A percentile compares a stretch with the other conserved stretches of the same genome.
Conservation (phyloP, 2,113 vertebrate genomes). For the Oncorhynchus nerka region DNA sequence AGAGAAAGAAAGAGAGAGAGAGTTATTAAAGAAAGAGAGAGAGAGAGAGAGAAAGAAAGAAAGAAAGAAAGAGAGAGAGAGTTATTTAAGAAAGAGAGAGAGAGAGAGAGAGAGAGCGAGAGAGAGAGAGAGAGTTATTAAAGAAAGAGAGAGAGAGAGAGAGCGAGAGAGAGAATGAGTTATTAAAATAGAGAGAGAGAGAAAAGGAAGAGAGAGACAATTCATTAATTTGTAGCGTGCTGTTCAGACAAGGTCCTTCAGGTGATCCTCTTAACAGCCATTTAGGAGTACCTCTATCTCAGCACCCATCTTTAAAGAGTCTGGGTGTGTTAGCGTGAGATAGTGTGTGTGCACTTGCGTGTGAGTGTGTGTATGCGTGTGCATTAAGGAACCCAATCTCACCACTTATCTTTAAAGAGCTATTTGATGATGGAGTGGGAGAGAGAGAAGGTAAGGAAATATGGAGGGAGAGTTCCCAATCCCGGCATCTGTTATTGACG, state of each 20-base stretch:
- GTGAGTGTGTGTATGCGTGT: background rate
- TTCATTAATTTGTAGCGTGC: background rate
- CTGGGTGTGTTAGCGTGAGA: too few species aligned
- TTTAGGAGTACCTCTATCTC: constrained; percentile 6
- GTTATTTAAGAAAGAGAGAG: background rate
- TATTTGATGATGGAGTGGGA: background rate
- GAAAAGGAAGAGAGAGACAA: too few species aligned
- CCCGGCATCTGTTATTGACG: too few species aligned
- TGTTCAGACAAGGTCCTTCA: background rate
- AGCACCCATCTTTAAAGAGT: background rate
- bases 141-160: too few species aligned
- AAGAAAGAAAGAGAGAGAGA: too few species aligned
- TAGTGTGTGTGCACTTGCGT: background rate
- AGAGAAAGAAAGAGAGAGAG: too few species aligned
- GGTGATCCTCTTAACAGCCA: constrained; percentile 19
- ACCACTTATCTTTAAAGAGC: background rate
- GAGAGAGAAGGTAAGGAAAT: background rate
- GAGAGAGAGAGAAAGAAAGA: background rate
- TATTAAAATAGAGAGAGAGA: too few species aligned
- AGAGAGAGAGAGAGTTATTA: background rate
- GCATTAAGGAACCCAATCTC: background rate
- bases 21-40: background rate
- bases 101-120: background rate
- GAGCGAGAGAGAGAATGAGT: too few species aligned
- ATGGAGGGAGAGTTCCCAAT: background rate